Base-by-base conservation (phyloP, 2,113 vertebrate species). In the Ramphastos sulfuratus region DNA sequence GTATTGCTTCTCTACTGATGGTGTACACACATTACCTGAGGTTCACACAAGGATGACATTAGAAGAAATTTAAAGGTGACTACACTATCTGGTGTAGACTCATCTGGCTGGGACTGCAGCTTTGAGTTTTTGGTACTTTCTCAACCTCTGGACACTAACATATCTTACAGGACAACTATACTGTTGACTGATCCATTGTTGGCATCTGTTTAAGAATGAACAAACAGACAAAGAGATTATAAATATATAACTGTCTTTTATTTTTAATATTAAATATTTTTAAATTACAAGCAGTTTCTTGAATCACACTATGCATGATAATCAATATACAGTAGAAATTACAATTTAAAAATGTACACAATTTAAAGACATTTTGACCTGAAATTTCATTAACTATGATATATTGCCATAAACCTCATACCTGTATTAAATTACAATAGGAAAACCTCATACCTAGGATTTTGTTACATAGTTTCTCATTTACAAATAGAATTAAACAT, bases 241-340 rank as follows among this genome's bases (percentile, higher is more conserved):
- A 98, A 98, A 98, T 98, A 98, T 98, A 98, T 98, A 98, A 97
- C 97, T 97, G 97, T 98, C 97, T 98, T 99, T 99, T 99, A 99
- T 99, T 99, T 98, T 98, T 98, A 98, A 99, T 99, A 99, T 99
- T 99, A 99, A 99, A 99, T 98, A 98, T 98, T 98, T 99, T 98
- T 98, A 98, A 98, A 98, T 99, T 99, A 99, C 98, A 99, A 99
- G 99, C 99, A 99, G 98, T 98, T 99, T 98, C 98, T 99, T 98
- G 98, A 99, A 98, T 99, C 98, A 99, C 98, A 99, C 98, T 98
- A 98, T 98, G 98, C 98, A 99, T 98, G 98, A 98, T 98, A 97
- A 97, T 98, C 98, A 98, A 99, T 99, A 98, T 98, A 98, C 99
- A 99, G 98, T 99, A 99, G 98, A 99, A 99, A 99, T 99, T 98